These are phyloP conservation scores for Aeoliscus strigatus DNA, from an alignment of 2,797 vertebrate species.

Conservation along the genomic window DNA sequence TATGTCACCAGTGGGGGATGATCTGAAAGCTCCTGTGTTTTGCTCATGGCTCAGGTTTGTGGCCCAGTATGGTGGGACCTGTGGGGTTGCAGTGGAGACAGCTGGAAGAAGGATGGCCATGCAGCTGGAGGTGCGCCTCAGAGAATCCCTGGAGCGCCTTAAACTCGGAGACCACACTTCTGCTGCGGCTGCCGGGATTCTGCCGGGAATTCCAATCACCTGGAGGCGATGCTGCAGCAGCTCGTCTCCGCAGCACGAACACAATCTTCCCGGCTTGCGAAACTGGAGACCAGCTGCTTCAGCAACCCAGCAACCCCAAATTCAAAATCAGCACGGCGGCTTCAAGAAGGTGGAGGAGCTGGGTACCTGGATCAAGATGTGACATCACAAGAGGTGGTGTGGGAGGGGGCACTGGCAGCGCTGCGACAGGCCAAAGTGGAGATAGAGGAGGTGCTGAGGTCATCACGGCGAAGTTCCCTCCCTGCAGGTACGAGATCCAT, in stretches of 20 bases:
- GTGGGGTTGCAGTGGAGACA: constrained; percentile 56
- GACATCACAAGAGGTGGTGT: constrained; percentile 16
- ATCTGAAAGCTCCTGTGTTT: too few relatives aligned
- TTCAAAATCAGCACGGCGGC: constrained; percentile 35
- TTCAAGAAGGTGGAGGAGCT: constrained; percentile 14
- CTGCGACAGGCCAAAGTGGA: constrained; percentile 67
- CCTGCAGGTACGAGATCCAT: constrained; percentile 81
- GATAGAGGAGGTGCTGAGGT: constrained; percentile 64
- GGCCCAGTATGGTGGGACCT: constrained; percentile 61
- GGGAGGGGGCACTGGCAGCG: constrained; percentile 46
- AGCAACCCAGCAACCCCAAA: constrained; percentile 23
- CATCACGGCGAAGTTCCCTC: constrained; percentile 61
- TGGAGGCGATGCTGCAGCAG: constrained; percentile 68
- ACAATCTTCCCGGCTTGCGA: constrained; percentile 65
- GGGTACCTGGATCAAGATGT: constrained; percentile 56
- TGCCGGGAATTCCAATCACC: constrained; percentile 25
- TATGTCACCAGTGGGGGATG: too few relatives aligned
- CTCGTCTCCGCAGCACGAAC: constrained; percentile 66
- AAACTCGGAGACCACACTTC: constrained; percentile 30
- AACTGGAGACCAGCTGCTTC: constrained; percentile 74
- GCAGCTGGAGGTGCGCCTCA: constrained; percentile 67
- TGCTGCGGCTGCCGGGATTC: constrained; percentile 21
- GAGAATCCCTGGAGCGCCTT: constrained; percentile 49
- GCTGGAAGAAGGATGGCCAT: constrained; percentile 52
- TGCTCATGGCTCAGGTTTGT: constrained; percentile 64